These are phyloP conservation scores for Mantis religiosa DNA, from an alignment of 2,888 invertebrate genomes.

Conservation along the genomic window DNA sequence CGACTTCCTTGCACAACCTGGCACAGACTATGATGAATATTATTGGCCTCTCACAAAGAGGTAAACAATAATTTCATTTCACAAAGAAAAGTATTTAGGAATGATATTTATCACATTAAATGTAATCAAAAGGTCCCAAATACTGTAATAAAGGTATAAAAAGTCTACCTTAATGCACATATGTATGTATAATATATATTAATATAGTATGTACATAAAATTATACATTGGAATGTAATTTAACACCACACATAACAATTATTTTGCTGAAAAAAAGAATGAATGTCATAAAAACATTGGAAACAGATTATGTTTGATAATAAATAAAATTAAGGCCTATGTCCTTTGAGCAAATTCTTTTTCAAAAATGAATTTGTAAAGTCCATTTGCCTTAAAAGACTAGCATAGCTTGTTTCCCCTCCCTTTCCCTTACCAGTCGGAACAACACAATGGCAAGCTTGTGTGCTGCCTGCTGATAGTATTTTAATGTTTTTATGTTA, in stretches of 20 bases:
- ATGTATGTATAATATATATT: background rate
- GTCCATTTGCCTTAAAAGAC: background rate
- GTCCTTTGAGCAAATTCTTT: background rate
- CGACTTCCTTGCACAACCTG: background rate
- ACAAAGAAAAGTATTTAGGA: constrained; percentile 3
- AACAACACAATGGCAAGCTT: background rate
- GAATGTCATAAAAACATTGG: background rate
- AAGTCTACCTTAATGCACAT: background rate
- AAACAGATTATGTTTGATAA: background rate
- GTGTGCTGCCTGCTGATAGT: background rate
- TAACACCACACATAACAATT: background rate
- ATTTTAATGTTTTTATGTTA: background rate
- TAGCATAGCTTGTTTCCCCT: background rate
- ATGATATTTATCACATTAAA: constrained; percentile 7
- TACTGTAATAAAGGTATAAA: background rate
- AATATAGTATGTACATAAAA: background rate
- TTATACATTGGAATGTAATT: constrained; percentile 10
- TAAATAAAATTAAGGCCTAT: constrained; percentile 7
- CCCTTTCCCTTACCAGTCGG: background rate
- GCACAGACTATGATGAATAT: background rate
- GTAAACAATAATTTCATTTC: constrained; percentile 1
- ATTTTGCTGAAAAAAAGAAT: background rate
- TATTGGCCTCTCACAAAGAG: background rate
- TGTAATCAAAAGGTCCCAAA: background rate
- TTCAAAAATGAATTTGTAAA: background rate